Percentiles rank a stretch among this genome's conserved stretches.
Conservation (phyloP, 2,888 invertebrate genomes). For the Germaria angustata region DNA sequence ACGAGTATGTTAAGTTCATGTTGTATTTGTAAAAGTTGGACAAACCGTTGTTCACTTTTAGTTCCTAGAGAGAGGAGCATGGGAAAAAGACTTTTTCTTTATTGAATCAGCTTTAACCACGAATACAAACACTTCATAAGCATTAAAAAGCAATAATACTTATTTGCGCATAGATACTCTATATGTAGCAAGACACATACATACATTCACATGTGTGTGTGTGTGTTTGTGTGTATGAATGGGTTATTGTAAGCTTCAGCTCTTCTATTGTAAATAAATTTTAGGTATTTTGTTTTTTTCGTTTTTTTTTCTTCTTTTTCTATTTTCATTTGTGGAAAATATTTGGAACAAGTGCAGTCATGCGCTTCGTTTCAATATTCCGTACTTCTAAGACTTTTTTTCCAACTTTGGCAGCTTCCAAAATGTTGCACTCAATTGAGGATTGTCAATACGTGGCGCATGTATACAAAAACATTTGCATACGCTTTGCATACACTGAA, state of each 20-base stretch:
- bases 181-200: background rate
- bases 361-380: constrained; percentile 63
- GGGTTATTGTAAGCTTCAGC: background rate
- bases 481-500: constrained; percentile 15
- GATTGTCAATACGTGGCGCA: constrained; percentile 20
- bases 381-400: constrained; percentile 34
- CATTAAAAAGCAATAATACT: constrained; percentile 31
- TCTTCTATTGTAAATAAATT: constrained; percentile 41
- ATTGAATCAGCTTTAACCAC: background rate
- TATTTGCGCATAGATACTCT: background rate
- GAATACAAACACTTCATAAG: constrained; percentile 12
- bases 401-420: constrained; percentile 12
- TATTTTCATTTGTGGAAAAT: constrained; percentile 60
- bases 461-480: background rate
- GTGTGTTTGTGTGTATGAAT: background rate
- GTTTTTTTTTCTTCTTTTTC: constrained; percentile 24
- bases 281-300: constrained; percentile 42
- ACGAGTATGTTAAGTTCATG: constrained; percentile 36
- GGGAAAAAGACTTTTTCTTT: constrained; percentile 63
- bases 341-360: constrained; percentile 68
- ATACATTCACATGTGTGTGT: background rate
- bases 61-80: constrained; percentile 55
- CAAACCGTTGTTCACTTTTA: constrained; percentile 61
- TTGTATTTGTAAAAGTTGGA: constrained; percentile 59
- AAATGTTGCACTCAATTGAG: constrained; percentile 26